Evolutionary conservation across 1,140 invertebrate species (phyloP), one percentile per base, ranked within the genome.

Genomic region (Caenorhabditis briggsae): DNA sequence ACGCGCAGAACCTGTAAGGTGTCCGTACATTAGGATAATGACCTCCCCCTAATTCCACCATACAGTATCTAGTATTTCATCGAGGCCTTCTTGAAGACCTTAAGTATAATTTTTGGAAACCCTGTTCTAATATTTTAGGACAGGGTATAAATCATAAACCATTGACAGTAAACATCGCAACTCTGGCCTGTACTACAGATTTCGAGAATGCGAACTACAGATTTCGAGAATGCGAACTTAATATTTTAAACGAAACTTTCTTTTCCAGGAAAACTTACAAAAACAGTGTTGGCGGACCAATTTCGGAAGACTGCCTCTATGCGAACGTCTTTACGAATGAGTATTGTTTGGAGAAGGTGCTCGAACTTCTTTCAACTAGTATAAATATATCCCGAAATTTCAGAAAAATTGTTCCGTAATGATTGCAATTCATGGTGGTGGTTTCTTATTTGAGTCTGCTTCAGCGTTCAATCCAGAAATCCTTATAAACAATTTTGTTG

Each of bases 401-500:
- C 55, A 84, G 82, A 78, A 64, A 25, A 83, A 83, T 18, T 88
- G 87, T 50, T 50, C 87, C 1, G 87, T 88, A 12, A 41, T 88
- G 46, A 59, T 59, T 50, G 25, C 86, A 11, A 53, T 88, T 18
- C 87, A 88, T 50, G 87, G 87, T 18, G 87, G 87, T 0, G 33
- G 23, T n/a, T 65, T 58, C 25, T 46, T 50, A 53, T 86, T 56
- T 20, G 84, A 82, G 18, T 64, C 84, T 6, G 55, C 84, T 11
- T 59, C 48, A 12, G 82, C 59, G 5, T 85, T 84, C 41, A 82
- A 65, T 9, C 74, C 86, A 20, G 82, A 85, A 20, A 61, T 82
- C 48, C 8, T 88, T 7, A 74, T 88, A 3, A 74, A 88, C 12
- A 88, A 88, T 82, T 88, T 86, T 59, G 84, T 55, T 55, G 33